Percentiles rank a stretch among this genome's conserved stretches.
Evolutionary conservation across 2,888 invertebrate genomes (phyloP).

Genomic region (Troilus luridus): DNA sequence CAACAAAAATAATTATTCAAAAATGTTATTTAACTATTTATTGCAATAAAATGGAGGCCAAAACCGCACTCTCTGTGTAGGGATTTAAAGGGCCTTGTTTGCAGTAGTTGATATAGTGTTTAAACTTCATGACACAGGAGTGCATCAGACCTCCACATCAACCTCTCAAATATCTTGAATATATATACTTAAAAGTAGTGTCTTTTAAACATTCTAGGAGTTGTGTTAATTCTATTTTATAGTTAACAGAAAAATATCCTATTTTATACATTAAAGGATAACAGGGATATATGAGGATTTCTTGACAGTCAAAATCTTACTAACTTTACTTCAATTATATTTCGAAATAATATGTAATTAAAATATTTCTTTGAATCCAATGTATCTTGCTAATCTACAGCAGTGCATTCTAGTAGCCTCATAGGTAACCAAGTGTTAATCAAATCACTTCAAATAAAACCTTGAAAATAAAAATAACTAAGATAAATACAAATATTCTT

Average conservation of each 20-base stretch:
- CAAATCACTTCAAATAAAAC: not conserved
- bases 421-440: not conserved
- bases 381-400: not conserved
- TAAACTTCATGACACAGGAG: not conserved
- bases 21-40: not conserved
- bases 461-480: too few species aligned
- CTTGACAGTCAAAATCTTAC: not conserved
- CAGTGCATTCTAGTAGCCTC: not conserved
- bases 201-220: not conserved
- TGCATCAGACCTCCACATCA: not conserved
- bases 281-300: not conserved
- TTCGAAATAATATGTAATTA: not conserved
- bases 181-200: not conserved
- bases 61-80: not conserved
- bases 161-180: not conserved
- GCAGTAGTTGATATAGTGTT: too few species aligned
- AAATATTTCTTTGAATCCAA: not conserved
- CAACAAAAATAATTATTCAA: not conserved
- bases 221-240: not conserved
- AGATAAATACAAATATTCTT: not conserved
- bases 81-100: not conserved
- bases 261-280: not conserved
- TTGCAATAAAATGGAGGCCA: not conserved
- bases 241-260: not conserved
- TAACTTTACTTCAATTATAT: not conserved